Conservation (phyloP, 2,888 invertebrate genomes). For the Lepetodrilus schrolli region DNA sequence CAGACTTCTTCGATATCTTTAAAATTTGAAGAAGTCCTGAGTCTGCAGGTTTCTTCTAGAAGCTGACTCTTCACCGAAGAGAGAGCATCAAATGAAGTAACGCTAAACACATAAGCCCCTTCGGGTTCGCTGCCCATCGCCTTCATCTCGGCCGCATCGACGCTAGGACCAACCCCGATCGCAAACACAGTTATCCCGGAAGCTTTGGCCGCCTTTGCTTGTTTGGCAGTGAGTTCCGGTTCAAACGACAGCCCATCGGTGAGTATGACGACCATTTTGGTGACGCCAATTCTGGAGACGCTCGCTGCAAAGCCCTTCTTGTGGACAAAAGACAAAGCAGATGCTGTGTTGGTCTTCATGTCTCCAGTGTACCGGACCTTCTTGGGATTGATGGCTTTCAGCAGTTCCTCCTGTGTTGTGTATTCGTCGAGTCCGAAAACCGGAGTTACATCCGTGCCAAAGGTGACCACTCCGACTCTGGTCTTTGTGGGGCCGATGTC, state of each 20-base stretch:
- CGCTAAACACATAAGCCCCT: slow-evolving; percentile 63
- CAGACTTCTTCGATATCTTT: background rate
- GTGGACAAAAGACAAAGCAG: slow-evolving; percentile 18
- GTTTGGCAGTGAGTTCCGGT: slow-evolving; percentile 48
- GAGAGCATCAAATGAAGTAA: slow-evolving; percentile 63
- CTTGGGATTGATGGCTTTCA: slow-evolving; percentile 5
- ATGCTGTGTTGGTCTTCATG: slow-evolving; percentile 29
- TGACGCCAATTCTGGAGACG: slow-evolving; percentile 17
- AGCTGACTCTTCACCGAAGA: slow-evolving; percentile 62
- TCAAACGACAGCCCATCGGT: slow-evolving; percentile 57
- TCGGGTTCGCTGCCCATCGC: slow-evolving; percentile 65
- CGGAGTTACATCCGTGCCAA: background rate
- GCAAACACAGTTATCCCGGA: slow-evolving; percentile 66
- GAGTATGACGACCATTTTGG: slow-evolving; percentile 33
- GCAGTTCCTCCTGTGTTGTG: slow-evolving; percentile 32
- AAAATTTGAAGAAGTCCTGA: background rate
- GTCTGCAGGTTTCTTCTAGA: slow-evolving; percentile 63
- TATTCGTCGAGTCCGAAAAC: slow-evolving; percentile 42
- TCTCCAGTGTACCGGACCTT: slow-evolving; percentile 25
- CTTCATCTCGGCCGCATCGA: slow-evolving; percentile 58
- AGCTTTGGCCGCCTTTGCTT: slow-evolving; percentile 46
- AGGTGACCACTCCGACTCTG: slow-evolving; percentile 30
- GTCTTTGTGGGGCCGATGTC: slow-evolving; percentile 32
- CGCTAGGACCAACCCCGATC: slow-evolving; percentile 67
- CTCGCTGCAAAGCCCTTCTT: slow-evolving; percentile 5